These are phyloP conservation scores for Dasypus novemcinctus DNA, from an alignment of 2,113 vertebrate species.

Conservation along the genomic window DNA sequence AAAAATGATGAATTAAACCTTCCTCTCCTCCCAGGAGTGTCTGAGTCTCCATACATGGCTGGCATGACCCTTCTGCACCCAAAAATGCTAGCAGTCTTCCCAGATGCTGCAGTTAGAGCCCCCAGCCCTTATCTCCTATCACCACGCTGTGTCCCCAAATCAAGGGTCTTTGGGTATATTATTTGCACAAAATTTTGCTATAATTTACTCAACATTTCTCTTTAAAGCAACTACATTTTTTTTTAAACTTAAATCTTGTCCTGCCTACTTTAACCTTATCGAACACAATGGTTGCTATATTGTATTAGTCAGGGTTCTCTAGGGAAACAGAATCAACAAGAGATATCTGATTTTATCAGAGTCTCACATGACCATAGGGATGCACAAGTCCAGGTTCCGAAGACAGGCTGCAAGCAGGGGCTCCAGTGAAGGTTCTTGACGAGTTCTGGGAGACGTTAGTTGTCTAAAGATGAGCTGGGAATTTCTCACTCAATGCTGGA, in stretches of 20 bases:
- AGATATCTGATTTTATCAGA: too few relatives aligned
- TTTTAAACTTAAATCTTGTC: neutral
- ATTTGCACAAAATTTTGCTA: neutral
- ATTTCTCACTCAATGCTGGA: too few relatives aligned
- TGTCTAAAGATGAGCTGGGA: too few relatives aligned
- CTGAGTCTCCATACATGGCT: neutral
- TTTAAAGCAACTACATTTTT: neutral
- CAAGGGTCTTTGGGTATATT: neutral
- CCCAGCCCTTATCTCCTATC: too few relatives aligned
- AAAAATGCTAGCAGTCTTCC: neutral
- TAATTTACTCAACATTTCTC: neutral
- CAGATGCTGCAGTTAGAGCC: rapidly evolving
- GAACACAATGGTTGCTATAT: neutral
- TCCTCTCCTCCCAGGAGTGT: neutral
- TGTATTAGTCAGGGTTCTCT: too few relatives aligned
- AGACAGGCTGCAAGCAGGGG: too few relatives aligned
- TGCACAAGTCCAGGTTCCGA: too few relatives aligned
- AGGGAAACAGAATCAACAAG: too few relatives aligned
- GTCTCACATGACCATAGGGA: too few relatives aligned
- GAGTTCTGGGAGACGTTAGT: too few relatives aligned
- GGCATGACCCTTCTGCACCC: too few relatives aligned
- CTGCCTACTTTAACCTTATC: neutral
- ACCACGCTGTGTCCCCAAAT: neutral
- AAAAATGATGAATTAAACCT: neutral
- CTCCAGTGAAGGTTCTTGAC: too few relatives aligned